A percentile compares a stretch with the other conserved stretches of the same genome.
These are phyloP conservation scores for Molanna angustata DNA, from an alignment of 2,888 invertebrate genomes.

Conservation along the genomic window DNA sequence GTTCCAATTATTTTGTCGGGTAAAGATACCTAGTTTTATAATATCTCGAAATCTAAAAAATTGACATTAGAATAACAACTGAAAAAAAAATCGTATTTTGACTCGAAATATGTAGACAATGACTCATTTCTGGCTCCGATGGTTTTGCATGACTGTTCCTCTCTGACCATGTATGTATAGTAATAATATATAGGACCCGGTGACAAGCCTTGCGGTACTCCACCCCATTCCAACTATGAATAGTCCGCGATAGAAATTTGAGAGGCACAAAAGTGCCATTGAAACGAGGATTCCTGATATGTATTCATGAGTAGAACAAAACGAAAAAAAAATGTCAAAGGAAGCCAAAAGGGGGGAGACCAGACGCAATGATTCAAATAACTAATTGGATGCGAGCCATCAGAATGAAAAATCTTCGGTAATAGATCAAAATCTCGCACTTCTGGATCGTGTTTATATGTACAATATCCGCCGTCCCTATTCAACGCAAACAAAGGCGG, in stretches of 20 bases:
- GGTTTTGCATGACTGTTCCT: conserved; percentile 10
- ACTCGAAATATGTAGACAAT: no score
- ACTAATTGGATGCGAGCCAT: conserved; percentile 26
- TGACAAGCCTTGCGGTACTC: neutral
- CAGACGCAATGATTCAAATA: conserved; percentile 20
- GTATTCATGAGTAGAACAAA: conserved; percentile 26
- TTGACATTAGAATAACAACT: no score
- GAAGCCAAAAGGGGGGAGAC: conserved; percentile 12
- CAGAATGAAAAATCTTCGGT: conserved; percentile 8
- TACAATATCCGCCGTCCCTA: conserved; percentile 21
- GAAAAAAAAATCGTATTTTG: no score
- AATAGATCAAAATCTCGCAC: conserved; percentile 17
- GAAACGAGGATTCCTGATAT: conserved; percentile 25
- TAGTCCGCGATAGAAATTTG: conserved; percentile 24
- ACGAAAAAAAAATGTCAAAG: conserved; percentile 23
- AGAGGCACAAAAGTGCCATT: conserved; percentile 25
- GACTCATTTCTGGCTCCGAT: no score
- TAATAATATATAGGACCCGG: conserved; percentile 10
- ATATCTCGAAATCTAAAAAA: no score
- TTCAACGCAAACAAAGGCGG: conserved; percentile 24
- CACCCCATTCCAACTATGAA: neutral
- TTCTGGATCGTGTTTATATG: neutral
- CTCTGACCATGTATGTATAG: conserved; percentile 13
- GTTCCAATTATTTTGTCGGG: no score
- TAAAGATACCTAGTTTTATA: no score